Percentiles rank a stretch among this genome's conserved stretches.
Conservation (phyloP, 92 coral and sea anemone species). For the Parazoanthus atlanticus region DNA sequence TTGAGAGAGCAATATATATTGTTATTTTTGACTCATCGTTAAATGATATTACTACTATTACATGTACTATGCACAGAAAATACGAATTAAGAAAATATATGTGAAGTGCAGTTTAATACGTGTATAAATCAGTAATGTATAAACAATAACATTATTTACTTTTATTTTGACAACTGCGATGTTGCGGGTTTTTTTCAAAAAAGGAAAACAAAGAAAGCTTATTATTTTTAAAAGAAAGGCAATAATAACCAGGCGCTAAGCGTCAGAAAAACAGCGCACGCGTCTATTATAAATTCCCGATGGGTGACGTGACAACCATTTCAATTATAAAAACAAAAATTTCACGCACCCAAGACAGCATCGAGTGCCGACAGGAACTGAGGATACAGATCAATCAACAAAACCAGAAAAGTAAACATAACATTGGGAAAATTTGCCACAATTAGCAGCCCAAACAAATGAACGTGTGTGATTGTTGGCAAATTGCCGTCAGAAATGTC, state of each 20-base stretch:
- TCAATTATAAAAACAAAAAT: constrained; percentile 22
- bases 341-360: constrained; percentile 45
- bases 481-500: constrained; percentile 44
- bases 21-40: constrained; percentile 2
- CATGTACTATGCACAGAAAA: constrained; percentile 34
- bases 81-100: background rate
- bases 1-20: constrained; percentile 11
- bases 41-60: constrained; percentile 22
- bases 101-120: constrained; percentile 31
- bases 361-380: constrained; percentile 48
- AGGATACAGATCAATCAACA: constrained; percentile 40
- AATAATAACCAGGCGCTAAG: constrained; percentile 46
- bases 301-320: constrained; percentile 22
- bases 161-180: background rate
- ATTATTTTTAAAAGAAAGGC: constrained; percentile 33
- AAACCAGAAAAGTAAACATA: constrained; percentile 49
- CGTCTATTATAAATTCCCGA: constrained; percentile 23
- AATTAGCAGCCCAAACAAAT: constrained; percentile 48
- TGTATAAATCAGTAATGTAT: background rate
- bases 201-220: constrained; percentile 44
- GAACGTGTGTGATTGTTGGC: constrained; percentile 37
- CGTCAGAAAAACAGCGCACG: constrained; percentile 11
- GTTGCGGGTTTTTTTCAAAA: constrained; percentile 27
- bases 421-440: constrained; percentile 46
- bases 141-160: constrained; percentile 11